These are phyloP conservation scores for Picathartes gymnocephalus DNA, from an alignment of 2,113 vertebrate species.

Conservation along the genomic window DNA sequence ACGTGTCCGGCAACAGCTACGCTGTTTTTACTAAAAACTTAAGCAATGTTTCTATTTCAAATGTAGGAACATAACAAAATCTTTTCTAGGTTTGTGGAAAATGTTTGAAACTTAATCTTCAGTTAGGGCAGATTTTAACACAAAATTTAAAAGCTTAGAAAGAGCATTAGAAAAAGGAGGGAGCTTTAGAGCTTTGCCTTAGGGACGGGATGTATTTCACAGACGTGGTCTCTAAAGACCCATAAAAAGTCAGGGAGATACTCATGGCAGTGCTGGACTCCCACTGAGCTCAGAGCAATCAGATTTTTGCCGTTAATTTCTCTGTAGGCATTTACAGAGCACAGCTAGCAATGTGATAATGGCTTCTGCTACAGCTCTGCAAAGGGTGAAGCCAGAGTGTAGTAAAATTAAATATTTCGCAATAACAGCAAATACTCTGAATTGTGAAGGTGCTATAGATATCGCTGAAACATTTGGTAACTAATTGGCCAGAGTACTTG, in stretches of 20 bases:
- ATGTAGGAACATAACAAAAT: not conserved
- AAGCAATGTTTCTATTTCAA: not conserved
- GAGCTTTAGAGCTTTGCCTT: not conserved
- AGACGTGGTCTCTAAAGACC: not conserved
- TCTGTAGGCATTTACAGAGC: not conserved
- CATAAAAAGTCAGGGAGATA: not conserved
- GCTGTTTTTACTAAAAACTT: not conserved
- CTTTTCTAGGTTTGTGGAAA: not conserved
- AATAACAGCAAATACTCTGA: not conserved
- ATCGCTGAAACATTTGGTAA: not conserved
- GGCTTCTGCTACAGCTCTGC: not conserved
- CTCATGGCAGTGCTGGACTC: not conserved
- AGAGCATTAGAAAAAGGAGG: not conserved
- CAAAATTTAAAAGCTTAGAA: not conserved
- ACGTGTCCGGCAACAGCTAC: not conserved
- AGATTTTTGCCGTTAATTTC: not conserved
- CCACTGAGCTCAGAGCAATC: not conserved
- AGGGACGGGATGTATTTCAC: not conserved
- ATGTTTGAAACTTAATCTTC: not conserved
- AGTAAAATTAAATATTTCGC: not conserved
- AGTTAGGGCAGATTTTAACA: not conserved
- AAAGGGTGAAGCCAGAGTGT: not conserved
- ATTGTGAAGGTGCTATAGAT: not conserved
- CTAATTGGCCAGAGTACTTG: not conserved
- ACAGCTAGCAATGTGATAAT: not conserved